These are phyloP conservation scores for Anticlea derivata DNA, from an alignment of 2,888 invertebrate species.

Conservation along the genomic window DNA sequence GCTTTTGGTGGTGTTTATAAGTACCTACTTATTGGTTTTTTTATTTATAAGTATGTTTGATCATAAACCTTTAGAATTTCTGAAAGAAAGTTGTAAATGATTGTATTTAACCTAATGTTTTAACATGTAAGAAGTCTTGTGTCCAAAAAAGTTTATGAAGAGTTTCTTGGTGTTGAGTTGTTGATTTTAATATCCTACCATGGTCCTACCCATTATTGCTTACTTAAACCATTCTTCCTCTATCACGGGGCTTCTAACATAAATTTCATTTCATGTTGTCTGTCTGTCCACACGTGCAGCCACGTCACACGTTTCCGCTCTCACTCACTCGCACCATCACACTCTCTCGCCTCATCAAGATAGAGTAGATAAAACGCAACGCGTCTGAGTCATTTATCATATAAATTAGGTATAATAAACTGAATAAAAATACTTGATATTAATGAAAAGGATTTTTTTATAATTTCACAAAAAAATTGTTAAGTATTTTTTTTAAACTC, in stretches of 20 bases:
- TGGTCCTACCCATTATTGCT: too few species aligned
- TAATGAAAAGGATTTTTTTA: too few species aligned
- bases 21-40: conserved; percentile 17
- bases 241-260: conserved; percentile 25
- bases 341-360: conserved; percentile 75
- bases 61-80: conserved; percentile 24
- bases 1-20: conserved; percentile 34
- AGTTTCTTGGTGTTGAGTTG: too few species aligned
- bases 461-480: too few species aligned
- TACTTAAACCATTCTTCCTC: too few species aligned
- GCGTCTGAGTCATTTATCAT: conserved; percentile 34
- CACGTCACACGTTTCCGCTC: conserved; percentile 81
- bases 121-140: conserved; percentile 12
- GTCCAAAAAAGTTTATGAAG: background rate
- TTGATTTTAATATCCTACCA: too few species aligned
- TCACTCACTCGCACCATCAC: conserved; percentile 80
- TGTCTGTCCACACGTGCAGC: conserved; percentile 69
- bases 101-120: too few species aligned
- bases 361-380: conserved; percentile 53
- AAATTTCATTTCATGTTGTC: conserved; percentile 55
- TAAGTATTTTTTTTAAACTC: too few species aligned
- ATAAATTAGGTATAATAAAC: too few species aligned
- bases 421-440: too few species aligned
- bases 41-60: conserved; percentile 16
- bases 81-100: background rate